These are phyloP conservation scores for Leptatherina wallacei DNA, from an alignment of 2,797 vertebrate genomes.

Conservation along the genomic window DNA sequence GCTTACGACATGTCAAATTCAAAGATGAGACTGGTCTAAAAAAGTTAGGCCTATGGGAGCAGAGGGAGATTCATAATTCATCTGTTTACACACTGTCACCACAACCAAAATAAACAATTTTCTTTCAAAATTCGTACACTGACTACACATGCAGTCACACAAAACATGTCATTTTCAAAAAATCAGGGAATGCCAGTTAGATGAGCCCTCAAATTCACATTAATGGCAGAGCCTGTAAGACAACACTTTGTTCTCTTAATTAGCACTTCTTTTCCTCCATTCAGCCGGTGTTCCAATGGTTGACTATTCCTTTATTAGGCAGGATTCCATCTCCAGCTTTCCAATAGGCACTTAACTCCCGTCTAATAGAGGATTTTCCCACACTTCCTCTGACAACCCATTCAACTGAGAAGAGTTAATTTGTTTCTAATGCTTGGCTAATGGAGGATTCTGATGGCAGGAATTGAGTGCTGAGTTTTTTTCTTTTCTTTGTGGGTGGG, in stretches of 20 bases:
- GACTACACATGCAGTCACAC: slow-evolving; percentile 35
- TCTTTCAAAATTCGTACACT: slow-evolving; percentile 35
- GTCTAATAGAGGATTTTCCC: slow-evolving; percentile 86
- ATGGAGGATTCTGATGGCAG: slow-evolving; percentile 80
- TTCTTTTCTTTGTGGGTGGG: not conserved
- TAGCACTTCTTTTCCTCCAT: slow-evolving; percentile 80
- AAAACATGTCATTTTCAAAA: slow-evolving; percentile 54
- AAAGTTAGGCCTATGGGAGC: slow-evolving; percentile 60
- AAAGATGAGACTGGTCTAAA: slow-evolving; percentile 59
- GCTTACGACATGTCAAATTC: slow-evolving; percentile 69
- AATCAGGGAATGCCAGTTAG: slow-evolving; percentile 49
- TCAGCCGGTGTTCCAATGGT: slow-evolving; percentile 80
- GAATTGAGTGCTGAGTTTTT: slow-evolving; percentile 72
- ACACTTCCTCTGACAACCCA: slow-evolving; percentile 83
- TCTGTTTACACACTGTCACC: slow-evolving; percentile 75
- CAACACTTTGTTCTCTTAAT: slow-evolving; percentile 84
- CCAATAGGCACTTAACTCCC: slow-evolving; percentile 84
- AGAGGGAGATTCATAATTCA: slow-evolving; percentile 70
- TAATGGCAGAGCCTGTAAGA: slow-evolving; percentile 76
- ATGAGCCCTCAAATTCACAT: slow-evolving; percentile 72
- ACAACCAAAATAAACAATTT: slow-evolving; percentile 60
- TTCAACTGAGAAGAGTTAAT: slow-evolving; percentile 84
- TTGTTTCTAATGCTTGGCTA: slow-evolving; percentile 85
- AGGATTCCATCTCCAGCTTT: slow-evolving; percentile 82
- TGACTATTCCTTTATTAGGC: slow-evolving; percentile 85